Evolutionary conservation across 2,797 vertebrate genomes (phyloP), one percentile per base, ranked within the genome.

Genomic region (Sebastes umbrosus): DNA sequence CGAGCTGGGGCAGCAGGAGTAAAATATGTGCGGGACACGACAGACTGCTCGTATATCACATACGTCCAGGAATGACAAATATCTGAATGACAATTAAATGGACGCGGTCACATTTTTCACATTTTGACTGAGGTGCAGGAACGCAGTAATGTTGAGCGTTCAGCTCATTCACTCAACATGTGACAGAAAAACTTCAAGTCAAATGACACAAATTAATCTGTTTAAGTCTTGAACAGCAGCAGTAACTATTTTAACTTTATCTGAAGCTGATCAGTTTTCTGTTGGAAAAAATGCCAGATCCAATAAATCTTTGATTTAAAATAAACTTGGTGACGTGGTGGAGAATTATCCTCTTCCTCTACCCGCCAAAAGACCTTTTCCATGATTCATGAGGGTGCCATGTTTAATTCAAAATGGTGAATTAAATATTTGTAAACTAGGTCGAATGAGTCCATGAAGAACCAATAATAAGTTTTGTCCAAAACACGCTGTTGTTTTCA

Each of bases 81-180:
- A 82, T 81, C 75, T 54, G 63, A 78, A 70, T 71, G 79, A 79
- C 73, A 63, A 71, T 77, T 77, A 69, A 85, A 84, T 81, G 74
- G 74, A 66, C 4, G 1, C 3, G 9, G 85, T 75, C 83, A 86
- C 90, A 90, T 91, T 84, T 78, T 85, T 70, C 80, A 82, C 88
- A 87, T 89, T 90, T 74, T 29, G 9, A 64, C 52, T 3, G 64
- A 68, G 62, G 78, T 69, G 83, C 64, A 90, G 76, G 84, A 90
- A 78, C 8, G 78, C 79, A 13, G 73, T 89, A 89, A 92, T 89
- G 82, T 27, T 14, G 68, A 81, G 63, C 83, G 0, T 77, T 85
- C 81, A 84, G 88, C 89, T 64, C 82, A 84, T 90, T 90, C 58
- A 66, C 39, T 55, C 59, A 58, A 25, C 78, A 68, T 69, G 80